Evolutionary conservation across 2,797 vertebrate genomes (phyloP).

Genomic region (Bradypus variegatus): DNA sequence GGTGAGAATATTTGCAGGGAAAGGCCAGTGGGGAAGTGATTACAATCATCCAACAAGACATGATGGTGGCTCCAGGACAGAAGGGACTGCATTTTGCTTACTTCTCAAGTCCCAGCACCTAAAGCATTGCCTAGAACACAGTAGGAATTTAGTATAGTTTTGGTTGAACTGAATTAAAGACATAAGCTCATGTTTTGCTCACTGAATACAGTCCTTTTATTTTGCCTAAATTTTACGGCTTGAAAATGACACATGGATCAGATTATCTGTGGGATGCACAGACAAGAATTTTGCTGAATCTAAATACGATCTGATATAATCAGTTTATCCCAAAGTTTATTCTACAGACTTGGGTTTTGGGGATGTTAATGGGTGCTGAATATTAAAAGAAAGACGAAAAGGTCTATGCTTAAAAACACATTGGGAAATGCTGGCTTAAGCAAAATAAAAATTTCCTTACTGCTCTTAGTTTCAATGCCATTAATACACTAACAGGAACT

Average conservation of each 20-base stretch:
- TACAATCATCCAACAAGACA: fast-evolving
- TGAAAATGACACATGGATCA: not conserved
- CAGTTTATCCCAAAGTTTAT: not conserved
- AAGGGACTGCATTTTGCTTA: not conserved
- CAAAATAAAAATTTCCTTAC: slow-evolving; percentile 6
- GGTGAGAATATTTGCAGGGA: fast-evolving
- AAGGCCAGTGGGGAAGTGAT: not conserved
- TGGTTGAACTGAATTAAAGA: not conserved
- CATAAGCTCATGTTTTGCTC: not conserved
- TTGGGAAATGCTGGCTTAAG: not conserved
- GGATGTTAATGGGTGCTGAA: not conserved
- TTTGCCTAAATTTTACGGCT: not conserved
- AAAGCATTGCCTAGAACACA: not conserved
- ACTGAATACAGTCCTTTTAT: not conserved
- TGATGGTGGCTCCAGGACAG: fast-evolving
- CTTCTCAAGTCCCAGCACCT: too few species aligned
- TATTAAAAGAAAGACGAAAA: slow-evolving; percentile 5
- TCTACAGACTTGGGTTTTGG: not conserved
- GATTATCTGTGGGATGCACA: not conserved
- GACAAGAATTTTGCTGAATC: not conserved
- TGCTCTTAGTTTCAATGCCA: not conserved
- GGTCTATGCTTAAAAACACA: not conserved
- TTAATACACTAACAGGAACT: not conserved
- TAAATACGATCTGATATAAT: not conserved
- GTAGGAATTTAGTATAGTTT: not conserved